phyloP scores from a whole-genome alignment of 1,140 invertebrate genomes.

The Akabosia matsudoensis region DNA sequence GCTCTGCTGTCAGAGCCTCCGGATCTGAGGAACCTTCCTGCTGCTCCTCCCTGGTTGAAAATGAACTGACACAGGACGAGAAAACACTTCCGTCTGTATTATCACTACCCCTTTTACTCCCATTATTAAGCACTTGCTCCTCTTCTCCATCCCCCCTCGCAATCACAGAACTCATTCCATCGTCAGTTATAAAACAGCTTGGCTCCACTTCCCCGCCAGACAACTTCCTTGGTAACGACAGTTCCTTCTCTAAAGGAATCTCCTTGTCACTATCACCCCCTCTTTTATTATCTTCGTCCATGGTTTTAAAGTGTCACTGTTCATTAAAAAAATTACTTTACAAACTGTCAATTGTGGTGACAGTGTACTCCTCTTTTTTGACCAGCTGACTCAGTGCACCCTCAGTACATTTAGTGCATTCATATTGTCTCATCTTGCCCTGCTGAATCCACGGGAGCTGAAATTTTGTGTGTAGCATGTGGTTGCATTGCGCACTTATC shows the following conservation, averaged over 20 bases:
- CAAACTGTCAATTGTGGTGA: no score
- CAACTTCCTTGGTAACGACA: neutral
- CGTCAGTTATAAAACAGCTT: slow-evolving; percentile 7
- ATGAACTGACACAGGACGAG: slow-evolving; percentile 1
- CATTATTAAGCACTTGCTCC: neutral
- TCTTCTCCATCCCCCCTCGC: neutral
- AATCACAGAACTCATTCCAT: neutral
- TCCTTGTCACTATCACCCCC: neutral
- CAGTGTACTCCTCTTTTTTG: no score
- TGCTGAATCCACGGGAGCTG: no score
- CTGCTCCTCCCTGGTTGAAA: neutral
- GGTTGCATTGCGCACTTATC: no score
- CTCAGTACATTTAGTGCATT: no score
- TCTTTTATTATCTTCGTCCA: no score
- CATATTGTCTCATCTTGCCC: no score
- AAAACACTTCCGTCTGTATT: neutral
- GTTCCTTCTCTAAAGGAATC: neutral
- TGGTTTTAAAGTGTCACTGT: no score
- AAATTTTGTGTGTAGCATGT: no score
- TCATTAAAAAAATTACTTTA: no score
- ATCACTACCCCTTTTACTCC: neutral
- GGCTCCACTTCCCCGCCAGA: neutral
- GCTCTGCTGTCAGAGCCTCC: slow-evolving; percentile 1
- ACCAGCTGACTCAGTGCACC: no score
- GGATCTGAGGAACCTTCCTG: neutral